A percentile compares a stretch with the other conserved stretches of the same genome.
Conservation (phyloP, 1,140 invertebrate species). For the Drosophila prosaltans region DNA sequence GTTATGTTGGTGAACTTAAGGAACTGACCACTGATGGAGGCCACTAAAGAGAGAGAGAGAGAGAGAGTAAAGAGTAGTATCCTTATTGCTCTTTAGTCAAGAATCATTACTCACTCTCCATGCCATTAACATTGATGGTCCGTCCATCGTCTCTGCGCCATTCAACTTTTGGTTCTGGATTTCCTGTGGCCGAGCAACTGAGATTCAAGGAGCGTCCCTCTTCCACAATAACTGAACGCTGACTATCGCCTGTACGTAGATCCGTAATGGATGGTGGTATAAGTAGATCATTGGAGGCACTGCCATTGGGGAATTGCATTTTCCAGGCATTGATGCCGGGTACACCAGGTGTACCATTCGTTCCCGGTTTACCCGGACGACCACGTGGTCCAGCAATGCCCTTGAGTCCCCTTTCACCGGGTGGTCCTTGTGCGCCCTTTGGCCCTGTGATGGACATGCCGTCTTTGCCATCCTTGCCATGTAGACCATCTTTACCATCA, state of each 20-base stretch:
- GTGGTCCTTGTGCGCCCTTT: constrained; percentile 85
- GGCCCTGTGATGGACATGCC: constrained; percentile 85
- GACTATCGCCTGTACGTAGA: constrained; percentile 51
- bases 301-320: constrained; percentile 86
- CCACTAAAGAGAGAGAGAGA: constrained; percentile 81
- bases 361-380: constrained; percentile 87
- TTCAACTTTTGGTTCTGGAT: constrained; percentile 89
- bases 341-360: constrained; percentile 87
- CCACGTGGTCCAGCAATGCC: constrained; percentile 88
- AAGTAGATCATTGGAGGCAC: constrained; percentile 86
- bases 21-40: constrained; percentile 88
- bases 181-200: constrained; percentile 90
- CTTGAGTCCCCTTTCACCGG: constrained; percentile 80
- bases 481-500: constrained; percentile 88
- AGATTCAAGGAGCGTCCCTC: constrained; percentile 90
- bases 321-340: constrained; percentile 90
- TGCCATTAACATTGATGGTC: constrained; percentile 85
- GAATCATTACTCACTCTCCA: constrained; percentile 66
- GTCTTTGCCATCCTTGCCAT: constrained; percentile 87
- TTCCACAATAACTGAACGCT: constrained; percentile 85
- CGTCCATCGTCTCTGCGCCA: constrained; percentile 89
- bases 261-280: constrained; percentile 91
- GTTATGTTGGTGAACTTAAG: constrained; percentile 92
- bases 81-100: too few species aligned
- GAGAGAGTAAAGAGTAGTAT: too few species aligned